Evolutionary conservation across 2,888 invertebrate genomes (phyloP), one percentile per base, ranked within the genome.

Genomic region (Acleris holmiana): DNA sequence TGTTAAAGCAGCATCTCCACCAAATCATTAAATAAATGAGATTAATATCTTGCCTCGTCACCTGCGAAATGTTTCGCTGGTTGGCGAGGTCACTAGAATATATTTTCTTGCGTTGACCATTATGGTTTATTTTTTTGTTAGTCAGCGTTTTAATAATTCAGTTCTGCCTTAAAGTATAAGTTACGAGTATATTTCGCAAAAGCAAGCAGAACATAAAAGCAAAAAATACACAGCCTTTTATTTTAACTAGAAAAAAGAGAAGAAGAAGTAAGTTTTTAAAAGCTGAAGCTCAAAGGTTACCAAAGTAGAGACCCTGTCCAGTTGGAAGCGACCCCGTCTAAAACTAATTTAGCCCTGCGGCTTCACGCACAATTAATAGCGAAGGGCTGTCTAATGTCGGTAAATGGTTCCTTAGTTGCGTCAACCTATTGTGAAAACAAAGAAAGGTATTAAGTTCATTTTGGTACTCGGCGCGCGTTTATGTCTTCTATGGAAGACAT

Each of bases 301-400:
- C 50, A n/a, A n/a, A n/a, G n/a, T 10, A 17, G 6, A 29, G 4
- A 10, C 50, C 4, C 35, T 1, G 13, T 35, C 0, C 0, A 35
- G 2, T 13, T 10, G 10, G 4, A 35, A 35, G 35, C 35, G 13
- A 35, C 13, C 4, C 13, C 35, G 13, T 13, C 13, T 78, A 80
- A 69, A 65, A 68, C 66, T 67, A 72, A 73, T 72, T 74, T 67
- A 66, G 71, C 71, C 71, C 71, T 64, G 53, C 61, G 64, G 67
- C 60, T 67, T 71, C 68, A 69, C 67, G 71, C 69, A 61, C 70
- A 47, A 58, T 58, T 53, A 40, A 58, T n/a, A 50, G 10, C 35
- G 1, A 35, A 35, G 35, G 13, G 35, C 35, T 60, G 49, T 62
- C 19, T 41, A 25, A 61, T 25, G 4, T 21, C 18, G 35, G 40